Conservation (phyloP, 1,140 invertebrate species). For the Vanessa atalanta region DNA sequence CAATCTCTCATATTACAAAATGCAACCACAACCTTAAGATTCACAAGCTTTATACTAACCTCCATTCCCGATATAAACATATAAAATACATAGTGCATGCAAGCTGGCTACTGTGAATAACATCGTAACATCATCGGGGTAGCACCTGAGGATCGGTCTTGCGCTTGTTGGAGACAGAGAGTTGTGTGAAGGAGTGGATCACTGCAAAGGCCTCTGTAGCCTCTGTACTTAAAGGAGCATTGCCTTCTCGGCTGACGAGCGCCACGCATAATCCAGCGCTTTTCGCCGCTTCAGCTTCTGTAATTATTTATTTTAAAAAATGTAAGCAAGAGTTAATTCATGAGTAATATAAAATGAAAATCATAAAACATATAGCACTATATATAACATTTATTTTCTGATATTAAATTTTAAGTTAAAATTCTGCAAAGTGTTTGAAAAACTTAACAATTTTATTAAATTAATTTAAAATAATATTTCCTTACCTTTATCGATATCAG, state of each 20-base stretch:
- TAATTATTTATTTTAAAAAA: slow-evolving; percentile 13
- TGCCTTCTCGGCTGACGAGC: slow-evolving; percentile 89
- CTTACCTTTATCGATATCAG: slow-evolving; percentile 90
- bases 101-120: slow-evolving; percentile 47
- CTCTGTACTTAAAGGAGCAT: slow-evolving; percentile 84
- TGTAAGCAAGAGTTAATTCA: too few species aligned
- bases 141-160: slow-evolving; percentile 71
- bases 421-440: neutral
- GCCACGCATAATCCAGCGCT: slow-evolving; percentile 85
- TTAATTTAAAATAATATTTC: neutral
- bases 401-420: neutral
- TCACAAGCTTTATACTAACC: slow-evolving; percentile 40
- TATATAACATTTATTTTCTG: too few species aligned
- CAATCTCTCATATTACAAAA: slow-evolving; percentile 1
- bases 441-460: neutral
- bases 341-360: too few species aligned
- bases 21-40: too few species aligned
- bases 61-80: slow-evolving; percentile 41
- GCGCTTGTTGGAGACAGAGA: slow-evolving; percentile 65
- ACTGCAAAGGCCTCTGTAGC: slow-evolving; percentile 82
- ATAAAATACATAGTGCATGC: slow-evolving; percentile 56
- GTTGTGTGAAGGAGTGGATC: slow-evolving; percentile 58
- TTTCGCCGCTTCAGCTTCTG: slow-evolving; percentile 91
- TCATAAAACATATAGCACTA: too few species aligned
- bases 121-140: slow-evolving; percentile 17